Base-by-base conservation (phyloP, 2,113 vertebrate genomes). In the Nothoprocta perdicaria region DNA sequence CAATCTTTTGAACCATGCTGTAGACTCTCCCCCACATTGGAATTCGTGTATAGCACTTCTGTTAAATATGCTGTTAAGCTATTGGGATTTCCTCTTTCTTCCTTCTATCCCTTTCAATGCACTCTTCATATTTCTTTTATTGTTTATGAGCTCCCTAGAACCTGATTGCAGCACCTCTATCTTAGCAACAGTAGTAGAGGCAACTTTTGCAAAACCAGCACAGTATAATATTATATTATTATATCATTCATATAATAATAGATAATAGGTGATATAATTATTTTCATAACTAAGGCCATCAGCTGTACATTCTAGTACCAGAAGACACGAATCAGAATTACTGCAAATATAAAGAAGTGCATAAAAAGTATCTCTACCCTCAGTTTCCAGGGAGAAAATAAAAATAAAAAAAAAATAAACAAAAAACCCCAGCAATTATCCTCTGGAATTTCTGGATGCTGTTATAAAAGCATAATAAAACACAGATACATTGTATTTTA, bases 401-500 rank as follows among this genome's bases (percentile, higher is more conserved):
- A 8, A 55, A 26, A 55, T 5, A 29, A 55, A 53, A 53, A 53
- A 55, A 5, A 55, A 15, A 29, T 14, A 13, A 26, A 52, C n/a
- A 11, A 23, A 23, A 50, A 50, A 50, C 23, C 26, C 24, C 12
- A 43, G 46, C 18, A 85, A 66, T 62, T 17, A 23, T 73, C 46
- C 65, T 45, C 31, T 48, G 21, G 31, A 12, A 22, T 68, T 23
- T 43, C 12, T 35, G 17, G 35, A 31, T n/a, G 14, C 74, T 60
- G 18, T 19, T 12, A 61, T 22, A 2, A 61, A 68, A 71, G 72
- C 8, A 24, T 45, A 33, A 48, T 10, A 12, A 48, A 48, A 15
- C 3, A 2, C 4, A 1, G 0, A 1, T 41, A 46, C 13, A 7
- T 24, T 35, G n/a, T n/a, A 38, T 63, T 77, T 62, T n/a, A 52